Evolutionary conservation across 1,140 invertebrate species (phyloP), one percentile per base, ranked within the genome.

Genomic region (Drosophila oshimai): DNA sequence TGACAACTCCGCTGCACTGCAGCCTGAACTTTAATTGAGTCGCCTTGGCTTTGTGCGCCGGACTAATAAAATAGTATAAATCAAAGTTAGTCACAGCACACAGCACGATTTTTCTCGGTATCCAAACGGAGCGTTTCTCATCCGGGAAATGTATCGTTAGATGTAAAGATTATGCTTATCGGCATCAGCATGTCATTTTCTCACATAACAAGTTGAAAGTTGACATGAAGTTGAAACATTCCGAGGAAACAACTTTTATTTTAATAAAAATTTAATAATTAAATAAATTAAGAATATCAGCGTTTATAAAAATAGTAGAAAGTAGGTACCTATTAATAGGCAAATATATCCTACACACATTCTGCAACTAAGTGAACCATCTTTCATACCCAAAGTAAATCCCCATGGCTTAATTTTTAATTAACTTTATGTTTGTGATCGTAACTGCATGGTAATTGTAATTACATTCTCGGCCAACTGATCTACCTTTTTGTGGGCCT

Each of bases 1-100:
- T 58, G 39, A 60, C 60, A 64, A 37, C 60, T 64, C 18, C 31
- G 29, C 24, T 12, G 26, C n/a, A n/a, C n/a, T 29, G 22, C 10
- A 6, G 54, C 54, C 44, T 42, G 60, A 60, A 61, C 54, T 46
- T 29, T 64, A 46, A 61, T 64, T 64, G 60, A 64, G 55, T 64
- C 37, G 37, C 58, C 28, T 15, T 24, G 6, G 46, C 41, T 34
- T 5, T 12, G 18, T 22, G 29, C 9, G 34, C 10, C 34, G 6
- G 3, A 29, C 36, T 29, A n/a, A 13, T 13, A 6, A 36, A 37
- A 1, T 49, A 10, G 7, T 18, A 60, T 54, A 60, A 54, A 60
- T 60, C 49, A 54, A 55, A 24, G 17, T 9, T 15, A 51, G 55
- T 51, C 33, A 42, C 50, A 39, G 22, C 46, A 51, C 33, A 42